phyloP scores from a whole-genome alignment of 2,888 invertebrate species.

The Melolontha melolontha region DNA sequence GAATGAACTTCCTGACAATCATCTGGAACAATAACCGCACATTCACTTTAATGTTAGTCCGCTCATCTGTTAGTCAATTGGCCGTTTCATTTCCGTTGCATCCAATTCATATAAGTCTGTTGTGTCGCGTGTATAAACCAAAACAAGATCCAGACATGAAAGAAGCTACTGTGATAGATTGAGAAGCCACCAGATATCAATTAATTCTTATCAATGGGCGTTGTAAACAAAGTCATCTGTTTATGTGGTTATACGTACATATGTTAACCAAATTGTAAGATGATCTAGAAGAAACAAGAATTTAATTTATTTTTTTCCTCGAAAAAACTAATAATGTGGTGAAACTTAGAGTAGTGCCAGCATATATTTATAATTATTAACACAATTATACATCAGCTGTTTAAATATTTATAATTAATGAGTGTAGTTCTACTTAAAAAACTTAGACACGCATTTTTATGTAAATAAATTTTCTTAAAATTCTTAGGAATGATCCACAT shows the following conservation, averaged over 20 bases:
- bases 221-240: slow-evolving; percentile 49
- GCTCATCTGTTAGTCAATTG: slow-evolving; percentile 47
- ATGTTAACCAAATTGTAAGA: slow-evolving; percentile 36
- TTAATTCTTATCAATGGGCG: slow-evolving; percentile 47
- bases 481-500: no score
- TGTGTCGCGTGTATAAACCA: slow-evolving; percentile 48
- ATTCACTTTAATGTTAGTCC: slow-evolving; percentile 27
- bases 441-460: no score
- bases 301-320: slow-evolving; percentile 34
- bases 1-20: slow-evolving; percentile 28
- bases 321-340: slow-evolving; percentile 20
- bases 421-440: no score
- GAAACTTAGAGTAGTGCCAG: neutral
- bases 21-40: slow-evolving; percentile 22
- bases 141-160: slow-evolving; percentile 47
- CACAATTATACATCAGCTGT: no score
- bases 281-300: slow-evolving; percentile 22
- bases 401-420: no score
- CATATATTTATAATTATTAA: slow-evolving; percentile 1
- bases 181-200: slow-evolving; percentile 49
- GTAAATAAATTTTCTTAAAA: no score
- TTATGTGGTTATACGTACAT: slow-evolving; percentile 31
- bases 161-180: slow-evolving; percentile 45
- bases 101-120: slow-evolving; percentile 45
- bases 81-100: slow-evolving; percentile 50